Conservation (phyloP, 1,140 invertebrate species). For the Brachystomella parvula region DNA sequence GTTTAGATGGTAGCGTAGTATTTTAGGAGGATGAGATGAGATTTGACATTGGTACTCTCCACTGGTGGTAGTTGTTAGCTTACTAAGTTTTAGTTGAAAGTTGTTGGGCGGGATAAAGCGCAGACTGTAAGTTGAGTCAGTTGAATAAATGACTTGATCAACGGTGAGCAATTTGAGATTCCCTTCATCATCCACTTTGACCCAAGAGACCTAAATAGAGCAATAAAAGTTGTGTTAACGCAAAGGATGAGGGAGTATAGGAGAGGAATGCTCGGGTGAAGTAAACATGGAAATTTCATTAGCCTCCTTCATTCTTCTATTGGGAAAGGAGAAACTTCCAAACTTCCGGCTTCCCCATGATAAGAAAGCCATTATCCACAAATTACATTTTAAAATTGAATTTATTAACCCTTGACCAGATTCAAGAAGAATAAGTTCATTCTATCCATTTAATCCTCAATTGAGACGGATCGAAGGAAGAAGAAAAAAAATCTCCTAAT, state of each 20-base stretch:
- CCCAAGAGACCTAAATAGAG: slow-evolving; percentile 34
- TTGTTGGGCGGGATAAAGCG: slow-evolving; percentile 64
- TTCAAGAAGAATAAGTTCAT: no score
- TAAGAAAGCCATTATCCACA: slow-evolving; percentile 19
- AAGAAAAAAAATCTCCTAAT: no score
- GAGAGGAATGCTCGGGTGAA: not conserved
- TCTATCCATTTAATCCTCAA: no score
- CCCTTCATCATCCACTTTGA: slow-evolving; percentile 32
- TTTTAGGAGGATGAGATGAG: slow-evolving; percentile 65
- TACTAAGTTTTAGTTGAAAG: slow-evolving; percentile 55
- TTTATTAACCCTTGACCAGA: slow-evolving; percentile 20
- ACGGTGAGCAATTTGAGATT: slow-evolving; percentile 34
- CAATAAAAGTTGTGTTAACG: not conserved
- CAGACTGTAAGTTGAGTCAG: slow-evolving; percentile 62
- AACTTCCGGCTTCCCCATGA: not conserved
- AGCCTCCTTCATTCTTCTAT: not conserved
- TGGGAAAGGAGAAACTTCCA: not conserved
- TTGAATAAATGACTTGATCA: slow-evolving; percentile 65
- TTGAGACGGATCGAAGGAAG: no score
- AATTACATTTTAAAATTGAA: slow-evolving; percentile 30
- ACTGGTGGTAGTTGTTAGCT: slow-evolving; percentile 55
- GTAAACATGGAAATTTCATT: not conserved
- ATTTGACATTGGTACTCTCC: slow-evolving; percentile 72
- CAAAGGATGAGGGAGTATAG: not conserved
- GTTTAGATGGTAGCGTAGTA: slow-evolving; percentile 59